phyloP scores from a whole-genome alignment of 2,113 vertebrate species.

The Taxidea taxus region DNA sequence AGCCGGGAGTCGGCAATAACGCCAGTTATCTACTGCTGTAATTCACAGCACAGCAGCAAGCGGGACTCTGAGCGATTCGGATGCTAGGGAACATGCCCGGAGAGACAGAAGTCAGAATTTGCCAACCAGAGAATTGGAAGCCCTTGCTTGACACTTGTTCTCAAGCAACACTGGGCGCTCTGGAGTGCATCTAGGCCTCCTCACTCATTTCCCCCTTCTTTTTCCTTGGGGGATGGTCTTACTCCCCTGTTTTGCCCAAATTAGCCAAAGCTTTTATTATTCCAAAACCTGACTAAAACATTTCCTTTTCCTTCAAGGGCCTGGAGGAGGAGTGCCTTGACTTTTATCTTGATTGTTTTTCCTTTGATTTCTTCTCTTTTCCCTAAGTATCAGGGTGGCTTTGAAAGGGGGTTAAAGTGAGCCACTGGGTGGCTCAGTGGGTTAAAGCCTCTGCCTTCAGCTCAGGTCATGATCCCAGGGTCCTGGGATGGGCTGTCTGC shows the following conservation, averaged over 20 bases:
- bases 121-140: background rate
- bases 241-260: constrained; percentile 28
- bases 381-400: background rate
- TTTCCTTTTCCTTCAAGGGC: background rate
- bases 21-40: background rate
- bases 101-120: constrained; percentile 14
- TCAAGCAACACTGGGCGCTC: background rate
- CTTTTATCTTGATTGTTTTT: constrained; percentile 20
- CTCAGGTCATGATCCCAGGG: too few species aligned
- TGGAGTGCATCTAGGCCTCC: background rate
- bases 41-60: background rate
- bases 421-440: too few species aligned
- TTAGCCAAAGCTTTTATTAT: background rate
- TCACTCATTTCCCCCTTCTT: background rate
- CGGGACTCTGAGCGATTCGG: background rate
- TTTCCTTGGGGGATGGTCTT: background rate
- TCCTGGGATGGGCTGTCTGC: too few species aligned
- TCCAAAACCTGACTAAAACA: constrained; percentile 33
- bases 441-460: too few species aligned
- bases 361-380: constrained; percentile 17
- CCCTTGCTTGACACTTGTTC: background rate
- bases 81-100: background rate
- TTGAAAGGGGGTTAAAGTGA: background rate
- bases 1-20: background rate
- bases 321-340: background rate